Evolutionary conservation across 92 coral and sea anemone species (phyloP).

Genomic region (Palythoa grandiflora): DNA sequence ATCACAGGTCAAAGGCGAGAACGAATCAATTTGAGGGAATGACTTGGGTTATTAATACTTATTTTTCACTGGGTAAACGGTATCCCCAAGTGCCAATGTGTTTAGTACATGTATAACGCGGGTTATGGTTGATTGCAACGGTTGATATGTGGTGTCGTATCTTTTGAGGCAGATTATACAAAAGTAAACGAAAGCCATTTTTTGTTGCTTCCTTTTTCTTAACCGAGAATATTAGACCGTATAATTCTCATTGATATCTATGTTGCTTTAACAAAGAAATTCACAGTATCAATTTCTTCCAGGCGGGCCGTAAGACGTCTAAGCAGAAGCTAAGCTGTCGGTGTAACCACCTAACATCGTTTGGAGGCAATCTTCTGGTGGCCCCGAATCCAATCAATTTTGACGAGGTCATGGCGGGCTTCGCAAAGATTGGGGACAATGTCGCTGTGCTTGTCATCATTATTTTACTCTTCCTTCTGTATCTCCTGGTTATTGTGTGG

Average conservation of each 20-base stretch:
- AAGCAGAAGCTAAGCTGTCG: constrained; percentile 44
- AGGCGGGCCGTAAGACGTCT: constrained; percentile 27
- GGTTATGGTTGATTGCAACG: too few species aligned
- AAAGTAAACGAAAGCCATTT: too few species aligned
- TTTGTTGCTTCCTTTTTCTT: background rate
- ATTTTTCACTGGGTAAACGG: too few species aligned
- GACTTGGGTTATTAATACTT: too few species aligned
- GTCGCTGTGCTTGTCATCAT: constrained; percentile 81
- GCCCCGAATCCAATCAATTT: constrained; percentile 93
- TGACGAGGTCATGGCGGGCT: constrained; percentile 76
- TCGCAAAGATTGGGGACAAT: constrained; percentile 77
- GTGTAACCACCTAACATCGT: constrained; percentile 88
- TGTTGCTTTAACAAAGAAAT: background rate
- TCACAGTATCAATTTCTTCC: background rate
- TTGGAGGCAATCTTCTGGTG: constrained; percentile 86
- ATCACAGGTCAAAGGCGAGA: too few species aligned
- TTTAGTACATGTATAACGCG: too few species aligned
- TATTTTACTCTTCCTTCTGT: constrained; percentile 59
- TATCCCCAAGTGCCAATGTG: too few species aligned
- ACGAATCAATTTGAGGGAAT: too few species aligned
- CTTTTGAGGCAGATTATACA: too few species aligned
- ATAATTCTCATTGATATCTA: background rate
- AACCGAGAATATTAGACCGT: background rate
- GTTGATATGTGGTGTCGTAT: too few species aligned
- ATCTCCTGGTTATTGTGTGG: constrained; percentile 76